Conservation (phyloP, 2,113 vertebrate genomes). For the Zosterops borbonicus region DNA sequence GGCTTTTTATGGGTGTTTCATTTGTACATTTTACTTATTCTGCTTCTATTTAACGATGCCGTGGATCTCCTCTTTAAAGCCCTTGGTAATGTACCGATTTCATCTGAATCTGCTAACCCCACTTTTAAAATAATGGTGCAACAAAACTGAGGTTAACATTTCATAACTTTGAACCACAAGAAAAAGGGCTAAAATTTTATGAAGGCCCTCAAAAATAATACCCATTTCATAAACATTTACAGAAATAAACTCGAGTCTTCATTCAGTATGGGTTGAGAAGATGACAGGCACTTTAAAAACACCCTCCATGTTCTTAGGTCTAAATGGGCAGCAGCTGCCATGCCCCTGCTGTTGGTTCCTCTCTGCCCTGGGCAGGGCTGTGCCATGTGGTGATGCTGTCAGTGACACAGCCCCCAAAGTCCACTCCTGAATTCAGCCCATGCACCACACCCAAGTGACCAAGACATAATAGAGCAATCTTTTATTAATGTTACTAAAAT, state of each 20-base stretch:
- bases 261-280: neutral
- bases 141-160: constrained; percentile 43
- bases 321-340: neutral
- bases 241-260: neutral
- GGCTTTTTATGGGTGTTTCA: neutral
- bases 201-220: constrained; percentile 31
- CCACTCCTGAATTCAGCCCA: neutral
- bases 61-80: neutral
- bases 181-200: constrained; percentile 28
- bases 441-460: neutral
- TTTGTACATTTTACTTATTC: neutral
- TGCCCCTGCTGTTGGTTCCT: neutral
- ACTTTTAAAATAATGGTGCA: constrained; percentile 27
- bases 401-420: neutral
- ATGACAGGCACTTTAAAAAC: neutral
- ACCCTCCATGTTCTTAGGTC: neutral
- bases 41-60: neutral
- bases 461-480: neutral
- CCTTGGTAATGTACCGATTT: neutral
- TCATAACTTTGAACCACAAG: neutral
- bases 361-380: neutral
- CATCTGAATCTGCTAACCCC: constrained; percentile 14
- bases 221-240: neutral
- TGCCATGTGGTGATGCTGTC: neutral
- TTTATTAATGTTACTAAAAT: constrained; percentile 23